Evolutionary conservation across 2,888 invertebrate genomes (phyloP), one percentile per base, ranked within the genome.

Genomic region (Hypena proboscidalis): DNA sequence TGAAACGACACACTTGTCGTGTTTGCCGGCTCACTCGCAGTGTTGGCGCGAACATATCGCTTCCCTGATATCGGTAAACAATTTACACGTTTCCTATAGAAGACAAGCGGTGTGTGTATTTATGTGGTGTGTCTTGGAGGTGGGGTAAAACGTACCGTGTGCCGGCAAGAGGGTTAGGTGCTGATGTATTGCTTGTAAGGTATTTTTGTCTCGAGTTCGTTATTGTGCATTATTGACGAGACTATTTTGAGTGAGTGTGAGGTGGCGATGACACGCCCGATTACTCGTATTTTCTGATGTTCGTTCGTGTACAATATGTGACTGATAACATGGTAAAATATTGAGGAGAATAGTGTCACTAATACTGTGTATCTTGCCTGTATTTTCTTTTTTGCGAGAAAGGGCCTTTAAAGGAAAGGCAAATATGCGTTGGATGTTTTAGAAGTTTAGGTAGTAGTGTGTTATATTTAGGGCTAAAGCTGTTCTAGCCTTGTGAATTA

Each of bases 51-150:
- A 57, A 67, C 66, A 58, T 66, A 66, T 65, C 63, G 67, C 63
- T 66, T 66, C 72, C 71, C 70, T 59, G 68, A 61, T 71, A 75
- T 75, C 73, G 70, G 71, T 62, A 74, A 75, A 75, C 75, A 75
- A 70, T 75, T 71, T 70, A 68, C 74, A 72, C 70, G 66, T 71
- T 66, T 58, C 56, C 62, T 65, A 63, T 52, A 66, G 54, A 61
- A 55, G 50, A 61, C 50, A 41, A 49, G 50, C 47, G 47, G 41
- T 51, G 54, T 56, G 50, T 52, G 51, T 52, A 54, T 61, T 65
- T 65, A 53, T 58, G 43, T 53, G 45, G 5, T 29, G 38, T 14
- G 58, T 52, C 42, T 57, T 17, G 45, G 53, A 45, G 57, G 62
- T 53, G 66, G 63, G 67, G 52, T 52, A 47, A 59, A 63, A 62